Base-by-base conservation (phyloP, 2,113 vertebrate species). In the Pedionomus torquatus region DNA sequence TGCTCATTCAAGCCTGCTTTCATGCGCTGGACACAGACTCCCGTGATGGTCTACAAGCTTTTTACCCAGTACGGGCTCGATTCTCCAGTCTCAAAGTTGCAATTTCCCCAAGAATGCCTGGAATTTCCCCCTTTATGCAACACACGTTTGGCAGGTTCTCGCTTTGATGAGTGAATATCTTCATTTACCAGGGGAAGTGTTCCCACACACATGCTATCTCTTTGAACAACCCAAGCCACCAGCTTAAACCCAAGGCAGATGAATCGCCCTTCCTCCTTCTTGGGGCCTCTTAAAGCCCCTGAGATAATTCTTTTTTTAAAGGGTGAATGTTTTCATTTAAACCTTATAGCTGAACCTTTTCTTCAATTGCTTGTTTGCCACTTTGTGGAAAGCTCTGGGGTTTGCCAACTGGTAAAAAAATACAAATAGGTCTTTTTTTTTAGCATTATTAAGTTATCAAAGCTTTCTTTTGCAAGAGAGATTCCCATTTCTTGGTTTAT, bases 171-270 rank as follows among this genome's bases (percentile, higher is more conserved):
- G 91, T 11, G 35, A 81, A 70, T 95, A 83, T 78, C 95, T 95
- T 94, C 88, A 70, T 95, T 94, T 93, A 65, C 39, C 48, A 55
- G 91, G 76, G 75, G 70, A 93, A 96, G 85, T 63, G 77, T 97
- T 97, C 95, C 97, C 96, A 94, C 93, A 94, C 90, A 79, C 91
- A 5, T 87, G 52, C 58, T 74, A 13, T 51, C 87, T 80, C 97
- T 98, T 98, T 98, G 98, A 98, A 97, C 79, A 91, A 13, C 33
- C 37, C 94, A 39, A 94, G 82, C 82, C 92, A 83, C 90, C 93
- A 93, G 64, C 79, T 79, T 41, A 89, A 97, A 95, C 52, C 93
- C 44, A 28, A 55, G 83, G 61, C 95, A 86, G 92, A 96, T 89
- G 55, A 92, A 78, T 24, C 51, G 33, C 48, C 46, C 69, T 89